phyloP scores from a whole-genome alignment of 2,113 vertebrate genomes.

The Martes martes region DNA sequence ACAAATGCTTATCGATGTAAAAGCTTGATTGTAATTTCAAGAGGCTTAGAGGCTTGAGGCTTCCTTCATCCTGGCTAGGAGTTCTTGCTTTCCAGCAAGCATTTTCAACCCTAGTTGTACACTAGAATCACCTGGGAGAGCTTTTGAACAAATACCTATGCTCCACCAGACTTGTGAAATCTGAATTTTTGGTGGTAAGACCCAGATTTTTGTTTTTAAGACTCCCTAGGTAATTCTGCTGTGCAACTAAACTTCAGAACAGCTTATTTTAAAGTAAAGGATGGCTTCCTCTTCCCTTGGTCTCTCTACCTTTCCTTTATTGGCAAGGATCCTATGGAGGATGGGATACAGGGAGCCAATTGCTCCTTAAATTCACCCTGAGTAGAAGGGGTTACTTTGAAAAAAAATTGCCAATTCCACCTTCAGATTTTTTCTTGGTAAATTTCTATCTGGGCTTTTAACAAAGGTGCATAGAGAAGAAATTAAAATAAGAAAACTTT shows the following conservation, averaged over 20 bases:
- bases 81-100: slow-evolving; percentile 15
- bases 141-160: neutral
- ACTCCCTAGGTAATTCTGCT: neutral
- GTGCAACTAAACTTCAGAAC: neutral
- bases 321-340: neutral
- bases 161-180: neutral
- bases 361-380: neutral
- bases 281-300: neutral
- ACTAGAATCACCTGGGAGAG: neutral
- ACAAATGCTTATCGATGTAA: neutral
- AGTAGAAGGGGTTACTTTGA: neutral
- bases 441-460: slow-evolving; percentile 21
- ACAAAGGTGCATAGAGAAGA: neutral
- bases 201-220: neutral
- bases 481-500: slow-evolving; percentile 1
- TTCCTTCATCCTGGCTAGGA: neutral
- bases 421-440: slow-evolving; percentile 1
- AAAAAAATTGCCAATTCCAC: neutral
- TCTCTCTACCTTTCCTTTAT: neutral
- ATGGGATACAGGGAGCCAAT: neutral
- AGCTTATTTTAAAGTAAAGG: neutral
- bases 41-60: neutral
- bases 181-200: neutral
- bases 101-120: neutral
- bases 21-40: slow-evolving; percentile 15